A percentile compares a stretch with the other conserved stretches of the same genome.
These are phyloP conservation scores for Triops cancriformis DNA, from an alignment of 1,140 invertebrate genomes.

Conservation along the genomic window DNA sequence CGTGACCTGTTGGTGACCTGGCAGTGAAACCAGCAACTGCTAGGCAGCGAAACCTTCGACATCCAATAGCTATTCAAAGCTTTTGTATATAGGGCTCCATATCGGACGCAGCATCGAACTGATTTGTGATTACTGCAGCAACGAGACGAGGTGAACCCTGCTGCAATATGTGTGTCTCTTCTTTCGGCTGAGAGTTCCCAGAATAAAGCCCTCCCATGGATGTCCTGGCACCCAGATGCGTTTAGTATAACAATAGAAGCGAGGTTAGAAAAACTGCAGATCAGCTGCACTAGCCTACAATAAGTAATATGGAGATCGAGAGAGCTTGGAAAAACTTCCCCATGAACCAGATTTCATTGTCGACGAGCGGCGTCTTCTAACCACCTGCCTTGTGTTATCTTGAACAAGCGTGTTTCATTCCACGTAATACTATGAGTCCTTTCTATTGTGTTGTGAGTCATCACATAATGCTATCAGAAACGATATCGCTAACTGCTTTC, in stretches of 20 bases:
- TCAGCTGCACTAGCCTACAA: neutral
- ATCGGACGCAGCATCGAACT: neutral
- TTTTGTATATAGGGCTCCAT: neutral
- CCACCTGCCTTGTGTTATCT: too few species aligned
- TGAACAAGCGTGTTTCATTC: too few species aligned
- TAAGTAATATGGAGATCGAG: neutral
- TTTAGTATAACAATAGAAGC: neutral
- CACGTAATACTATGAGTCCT: too few species aligned
- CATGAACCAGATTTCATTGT: neutral
- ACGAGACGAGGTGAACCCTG: neutral
- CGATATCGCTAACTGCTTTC: too few species aligned
- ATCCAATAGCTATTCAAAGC: neutral
- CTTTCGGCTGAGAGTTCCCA: neutral
- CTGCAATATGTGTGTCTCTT: neutral
- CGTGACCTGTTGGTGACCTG: neutral
- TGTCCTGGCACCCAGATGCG: neutral
- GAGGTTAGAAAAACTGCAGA: neutral
- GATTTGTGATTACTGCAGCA: neutral
- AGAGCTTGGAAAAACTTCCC: neutral
- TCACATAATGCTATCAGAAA: too few species aligned
- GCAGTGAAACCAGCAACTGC: neutral
- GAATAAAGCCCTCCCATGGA: neutral
- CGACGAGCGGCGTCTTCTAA: neutral
- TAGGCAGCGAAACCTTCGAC: too few species aligned
- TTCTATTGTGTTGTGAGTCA: too few species aligned